These are phyloP conservation scores for Lipophrys pholis DNA, from an alignment of 2,113 vertebrate genomes.

Conservation along the genomic window DNA sequence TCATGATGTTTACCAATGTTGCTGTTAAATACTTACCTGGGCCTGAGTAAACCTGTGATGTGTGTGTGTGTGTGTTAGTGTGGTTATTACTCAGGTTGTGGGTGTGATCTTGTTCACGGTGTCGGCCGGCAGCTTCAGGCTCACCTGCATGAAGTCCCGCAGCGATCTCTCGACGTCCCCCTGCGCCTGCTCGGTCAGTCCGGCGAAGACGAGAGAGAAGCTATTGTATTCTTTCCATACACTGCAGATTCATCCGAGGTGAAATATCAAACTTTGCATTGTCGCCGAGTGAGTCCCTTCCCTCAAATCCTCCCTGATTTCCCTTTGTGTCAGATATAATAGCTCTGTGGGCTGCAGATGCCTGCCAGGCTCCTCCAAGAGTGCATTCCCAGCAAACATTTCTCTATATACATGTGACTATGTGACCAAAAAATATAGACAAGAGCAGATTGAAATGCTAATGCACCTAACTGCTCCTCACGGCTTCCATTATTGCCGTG, in stretches of 20 bases:
- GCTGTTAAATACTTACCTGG: too few relatives aligned
- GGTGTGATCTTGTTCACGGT: too few relatives aligned
- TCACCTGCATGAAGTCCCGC: too few relatives aligned
- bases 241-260: not conserved
- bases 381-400: conserved; percentile 12
- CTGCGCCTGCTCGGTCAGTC: too few relatives aligned
- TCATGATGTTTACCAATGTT: too few relatives aligned
- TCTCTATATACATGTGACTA: conserved; percentile 61
- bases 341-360: conserved; percentile 31
- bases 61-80: too few relatives aligned
- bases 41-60: too few relatives aligned
- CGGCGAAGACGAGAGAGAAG: too few relatives aligned
- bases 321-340: conserved; percentile 23
- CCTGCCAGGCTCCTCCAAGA: conserved; percentile 8
- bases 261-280: conserved; percentile 39
- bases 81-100: too few relatives aligned
- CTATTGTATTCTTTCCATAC: not conserved
- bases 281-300: not conserved
- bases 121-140: too few relatives aligned
- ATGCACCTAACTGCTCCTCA: conserved; percentile 16
- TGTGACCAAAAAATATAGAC: conserved; percentile 21
- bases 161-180: too few relatives aligned
- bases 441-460: conserved; percentile 58
- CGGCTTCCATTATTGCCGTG: not conserved
- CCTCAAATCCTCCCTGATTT: not conserved